Evolutionary conservation across 2,888 invertebrate genomes (phyloP).

Genomic region (Ischnus inquisitorius): DNA sequence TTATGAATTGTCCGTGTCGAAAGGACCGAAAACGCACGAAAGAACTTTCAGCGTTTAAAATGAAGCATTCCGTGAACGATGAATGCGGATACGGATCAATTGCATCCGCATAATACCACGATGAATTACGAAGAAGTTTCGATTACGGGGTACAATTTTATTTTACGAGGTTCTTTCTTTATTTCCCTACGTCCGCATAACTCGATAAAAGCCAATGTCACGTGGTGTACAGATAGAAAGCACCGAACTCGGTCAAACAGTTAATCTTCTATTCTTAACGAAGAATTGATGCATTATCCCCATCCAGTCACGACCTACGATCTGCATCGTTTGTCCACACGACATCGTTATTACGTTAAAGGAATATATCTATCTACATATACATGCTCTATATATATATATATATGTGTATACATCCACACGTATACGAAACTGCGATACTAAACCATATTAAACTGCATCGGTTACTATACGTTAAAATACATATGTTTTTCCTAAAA

Average conservation of each 20-base stretch:
- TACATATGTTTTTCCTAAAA: conserved; percentile 39
- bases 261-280: conserved; percentile 54
- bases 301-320: conserved; percentile 55
- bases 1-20: background rate
- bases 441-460: background rate
- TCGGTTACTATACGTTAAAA: background rate
- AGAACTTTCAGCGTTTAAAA: conserved; percentile 1
- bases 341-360: conserved; percentile 49
- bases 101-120: conserved; percentile 2
- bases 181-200: background rate
- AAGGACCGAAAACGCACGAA: conserved; percentile 40
- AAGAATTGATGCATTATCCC: conserved; percentile 52
- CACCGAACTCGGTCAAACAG: conserved; percentile 51
- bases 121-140: background rate
- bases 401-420: background rate
- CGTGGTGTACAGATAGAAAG: conserved; percentile 7
- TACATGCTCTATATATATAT: background rate
- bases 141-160: background rate
- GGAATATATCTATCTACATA: conserved; percentile 19
- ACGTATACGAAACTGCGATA: background rate
- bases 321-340: conserved; percentile 54
- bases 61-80: conserved; percentile 8
- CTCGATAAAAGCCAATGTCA: conserved; percentile 24
- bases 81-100: conserved; percentile 20
- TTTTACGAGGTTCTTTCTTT: conserved; percentile 9